These are phyloP conservation scores for Telenomus remus DNA, from an alignment of 1,140 invertebrate species.

Conservation along the genomic window DNA sequence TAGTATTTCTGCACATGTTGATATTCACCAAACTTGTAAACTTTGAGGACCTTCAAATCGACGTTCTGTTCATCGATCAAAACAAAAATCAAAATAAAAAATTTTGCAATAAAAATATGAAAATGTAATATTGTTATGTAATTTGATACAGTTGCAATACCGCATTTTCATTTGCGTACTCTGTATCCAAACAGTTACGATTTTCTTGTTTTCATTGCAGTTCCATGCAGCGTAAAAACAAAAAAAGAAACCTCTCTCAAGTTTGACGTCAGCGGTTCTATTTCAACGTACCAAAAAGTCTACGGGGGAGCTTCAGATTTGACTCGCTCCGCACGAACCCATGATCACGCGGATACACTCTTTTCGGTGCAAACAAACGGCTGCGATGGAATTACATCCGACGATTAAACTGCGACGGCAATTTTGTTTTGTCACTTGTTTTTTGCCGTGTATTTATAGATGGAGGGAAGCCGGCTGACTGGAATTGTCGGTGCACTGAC, in stretches of 20 bases:
- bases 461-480: not conserved
- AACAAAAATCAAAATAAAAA: no score
- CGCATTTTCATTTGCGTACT: not conserved
- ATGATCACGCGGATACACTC: slow-evolving; percentile 7
- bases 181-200: no score
- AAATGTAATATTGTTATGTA: not conserved
- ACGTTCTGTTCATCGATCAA: no score
- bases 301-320: not conserved
- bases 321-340: slow-evolving; percentile 9
- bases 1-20: no score
- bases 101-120: not conserved
- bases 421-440: slow-evolving; percentile 4
- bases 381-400: slow-evolving; percentile 26
- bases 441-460: slow-evolving; percentile 20
- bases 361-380: slow-evolving; percentile 11
- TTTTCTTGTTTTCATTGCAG: no score
- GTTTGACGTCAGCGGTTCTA: no score
- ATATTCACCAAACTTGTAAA: no score
- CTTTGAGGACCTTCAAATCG: no score
- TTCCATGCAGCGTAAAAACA: no score
- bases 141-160: not conserved
- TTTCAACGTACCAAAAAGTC: slow-evolving; percentile 4
- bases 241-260: no score
- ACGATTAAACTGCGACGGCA: slow-evolving; percentile 1
- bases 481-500: slow-evolving; percentile 13